phyloP scores from a whole-genome alignment of 2,113 vertebrate species.

The Ancistrus triradiatus region DNA sequence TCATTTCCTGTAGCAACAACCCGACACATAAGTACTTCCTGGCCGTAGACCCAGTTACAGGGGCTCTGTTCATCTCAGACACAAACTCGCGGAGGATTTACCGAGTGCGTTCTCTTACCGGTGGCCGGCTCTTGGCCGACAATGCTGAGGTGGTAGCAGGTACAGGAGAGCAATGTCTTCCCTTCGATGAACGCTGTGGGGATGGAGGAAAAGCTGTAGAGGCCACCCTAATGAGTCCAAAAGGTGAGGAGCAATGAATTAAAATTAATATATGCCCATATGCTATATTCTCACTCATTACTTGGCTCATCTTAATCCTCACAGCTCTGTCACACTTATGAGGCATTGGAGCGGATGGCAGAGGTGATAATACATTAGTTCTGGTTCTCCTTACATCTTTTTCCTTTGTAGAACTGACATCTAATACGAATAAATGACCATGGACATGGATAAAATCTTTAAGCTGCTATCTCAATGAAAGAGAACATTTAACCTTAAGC shows the following conservation, averaged over 20 bases:
- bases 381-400: conserved; percentile 17
- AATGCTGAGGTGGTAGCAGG: conserved; percentile 94
- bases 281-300: conserved; percentile 11
- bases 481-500: conserved; percentile 41
- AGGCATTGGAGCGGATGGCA: background rate
- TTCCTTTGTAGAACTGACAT: conserved; percentile 31
- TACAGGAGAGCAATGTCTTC: conserved; percentile 94
- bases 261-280: background rate
- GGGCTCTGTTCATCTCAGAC: conserved; percentile 90
- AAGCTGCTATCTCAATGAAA: conserved; percentile 36
- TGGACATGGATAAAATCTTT: conserved; percentile 26
- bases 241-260: conserved; percentile 82
- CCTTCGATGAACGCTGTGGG: conserved; percentile 94
- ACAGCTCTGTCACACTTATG: conserved; percentile 1
- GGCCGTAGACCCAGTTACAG: conserved; percentile 93
- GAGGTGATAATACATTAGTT: conserved; percentile 29
- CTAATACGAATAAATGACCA: conserved; percentile 30
- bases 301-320: background rate
- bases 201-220: conserved; percentile 96
- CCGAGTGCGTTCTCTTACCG: conserved; percentile 80
- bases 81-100: conserved; percentile 93
- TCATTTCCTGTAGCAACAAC: conserved; percentile 81
- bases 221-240: conserved; percentile 94
- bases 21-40: conserved; percentile 98
- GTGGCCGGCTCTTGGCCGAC: conserved; percentile 80